Evolutionary conservation across 2,797 vertebrate species (phyloP).

Genomic region (Siniperca scherzeri): DNA sequence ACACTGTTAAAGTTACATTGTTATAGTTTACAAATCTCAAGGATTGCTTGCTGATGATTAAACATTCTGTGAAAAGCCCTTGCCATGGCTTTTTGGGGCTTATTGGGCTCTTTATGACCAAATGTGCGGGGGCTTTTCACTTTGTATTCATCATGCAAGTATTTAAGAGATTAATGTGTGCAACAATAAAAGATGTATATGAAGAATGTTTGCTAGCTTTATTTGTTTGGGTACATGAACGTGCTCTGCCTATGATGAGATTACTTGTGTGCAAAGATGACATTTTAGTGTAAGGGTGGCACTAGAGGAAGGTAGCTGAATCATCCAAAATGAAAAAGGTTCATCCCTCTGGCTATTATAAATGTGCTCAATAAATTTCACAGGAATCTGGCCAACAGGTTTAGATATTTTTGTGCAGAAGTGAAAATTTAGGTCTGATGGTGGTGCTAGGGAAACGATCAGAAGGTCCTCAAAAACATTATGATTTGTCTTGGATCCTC

Average conservation of each 20-base stretch:
- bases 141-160: conserved; percentile 69
- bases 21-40: conserved; percentile 64
- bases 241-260: neutral
- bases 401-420: neutral
- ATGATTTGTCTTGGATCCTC: neutral
- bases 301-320: neutral
- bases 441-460: neutral
- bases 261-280: neutral
- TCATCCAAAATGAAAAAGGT: neutral
- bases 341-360: neutral
- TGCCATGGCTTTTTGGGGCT: conserved; percentile 36
- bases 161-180: conserved; percentile 62
- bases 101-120: conserved; percentile 52
- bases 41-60: conserved; percentile 70
- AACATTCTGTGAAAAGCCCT: conserved; percentile 61
- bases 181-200: conserved; percentile 78
- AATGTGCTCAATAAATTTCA: neutral
- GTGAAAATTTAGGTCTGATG: neutral
- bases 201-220: conserved; percentile 32
- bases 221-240: conserved; percentile 20
- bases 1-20: no score
- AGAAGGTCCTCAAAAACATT: neutral
- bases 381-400: neutral
- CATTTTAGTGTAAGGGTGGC: neutral
- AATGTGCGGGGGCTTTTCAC: conserved; percentile 58